Evolutionary conservation across 2,888 invertebrate species (phyloP), one percentile per base, ranked within the genome.

Genomic region (Dermolepida albohirtum): DNA sequence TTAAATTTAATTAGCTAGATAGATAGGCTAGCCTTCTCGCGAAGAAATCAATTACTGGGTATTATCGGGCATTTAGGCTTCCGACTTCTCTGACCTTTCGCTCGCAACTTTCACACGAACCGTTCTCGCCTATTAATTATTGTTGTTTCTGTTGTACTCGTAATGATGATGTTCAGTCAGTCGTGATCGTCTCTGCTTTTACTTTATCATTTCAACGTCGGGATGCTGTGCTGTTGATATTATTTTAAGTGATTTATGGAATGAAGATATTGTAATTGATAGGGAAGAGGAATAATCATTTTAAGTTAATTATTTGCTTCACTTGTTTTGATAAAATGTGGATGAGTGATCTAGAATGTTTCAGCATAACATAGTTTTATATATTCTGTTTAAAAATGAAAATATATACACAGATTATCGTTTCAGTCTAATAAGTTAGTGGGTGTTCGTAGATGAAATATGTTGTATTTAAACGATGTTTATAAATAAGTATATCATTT

Each of bases 31-130:
- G 34, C 6, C 34, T 34, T 34, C 29, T 14, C 29, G 51, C 41
- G 55, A 41, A 41, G 55, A 55, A 55, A 55, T 55, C 55, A 55
- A 55, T 55, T 55, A 55, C 55, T 41, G 55, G 55, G 22, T 41
- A 55, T 55, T 55, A 55, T 55, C 41, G 55, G 40, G 41, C 41
- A 41, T 55, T 55, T 55, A 55, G 41, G 41, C 55, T 55, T 41
- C 55, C 55, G 55, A 55, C 55, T 55, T 41, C 17, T 41, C 41
- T 41, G 41, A 55, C 55, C 55, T 55, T 55, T 55, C 40, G 39
- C 41, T 41, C 10, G 55, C 34, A 55, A 55, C 55, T 55, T 55
- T 55, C 55, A 41, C 55, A 55, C 55, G 55, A 55, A 34, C 6
- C 34, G 34, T 34, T 34, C 34, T 52, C 12, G 51, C 12, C 51